Percentiles rank a stretch among this genome's conserved stretches.
phyloP scores from a whole-genome alignment of 2,888 invertebrate species.

The Pristionchus mayeri region DNA sequence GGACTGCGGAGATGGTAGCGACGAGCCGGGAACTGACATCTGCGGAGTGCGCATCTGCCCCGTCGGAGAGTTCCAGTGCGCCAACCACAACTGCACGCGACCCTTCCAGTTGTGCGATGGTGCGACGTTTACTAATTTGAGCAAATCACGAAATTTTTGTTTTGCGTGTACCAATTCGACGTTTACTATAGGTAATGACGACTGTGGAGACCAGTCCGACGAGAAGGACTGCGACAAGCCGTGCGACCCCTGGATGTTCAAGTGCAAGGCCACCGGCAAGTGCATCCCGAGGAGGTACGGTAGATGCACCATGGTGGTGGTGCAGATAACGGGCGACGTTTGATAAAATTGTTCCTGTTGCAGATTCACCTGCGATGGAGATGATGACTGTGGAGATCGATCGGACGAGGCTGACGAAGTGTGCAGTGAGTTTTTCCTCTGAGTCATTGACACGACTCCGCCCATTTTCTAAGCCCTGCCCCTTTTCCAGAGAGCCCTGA shows the following conservation, averaged over 20 bases:
- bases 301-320: not conserved
- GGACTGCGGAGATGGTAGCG: conserved; percentile 96
- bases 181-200: conserved; percentile 62
- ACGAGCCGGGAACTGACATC: conserved; percentile 81
- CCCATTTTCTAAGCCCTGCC: not conserved
- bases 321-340: not conserved
- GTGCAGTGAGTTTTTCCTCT: conserved; percentile 84
- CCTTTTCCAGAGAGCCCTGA: conserved; percentile 61
- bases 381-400: conserved; percentile 92
- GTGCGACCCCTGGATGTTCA: conserved; percentile 76
- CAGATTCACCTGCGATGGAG: conserved; percentile 79
- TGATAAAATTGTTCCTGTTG: not conserved
- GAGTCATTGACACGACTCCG: not conserved
- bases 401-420: conserved; percentile 86
- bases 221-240: conserved; percentile 75
- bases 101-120: conserved; percentile 92
- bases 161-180: not conserved
- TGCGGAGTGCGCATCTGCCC: conserved; percentile 74
- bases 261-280: conserved; percentile 79
- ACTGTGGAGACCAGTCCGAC: conserved; percentile 75
- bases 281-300: conserved; percentile 87
- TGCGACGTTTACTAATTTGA: not conserved
- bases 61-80: conserved; percentile 92
- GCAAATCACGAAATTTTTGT: not conserved
- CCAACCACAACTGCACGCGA: conserved; percentile 92